Conservation (phyloP, 2,113 vertebrate species). For the Psophia crepitans region DNA sequence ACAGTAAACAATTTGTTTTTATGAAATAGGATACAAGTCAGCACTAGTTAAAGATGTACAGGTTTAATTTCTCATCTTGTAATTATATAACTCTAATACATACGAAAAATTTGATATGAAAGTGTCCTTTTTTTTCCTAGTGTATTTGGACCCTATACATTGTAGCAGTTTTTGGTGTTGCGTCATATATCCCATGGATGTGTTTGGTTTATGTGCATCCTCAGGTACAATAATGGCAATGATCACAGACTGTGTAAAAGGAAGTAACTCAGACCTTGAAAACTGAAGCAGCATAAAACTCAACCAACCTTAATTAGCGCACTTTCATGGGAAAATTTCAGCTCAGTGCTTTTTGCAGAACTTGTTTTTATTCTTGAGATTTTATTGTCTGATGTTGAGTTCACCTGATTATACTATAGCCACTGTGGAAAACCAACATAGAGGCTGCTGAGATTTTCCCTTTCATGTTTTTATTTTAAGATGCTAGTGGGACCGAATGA, state of each 20-base stretch:
- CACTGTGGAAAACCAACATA: not conserved
- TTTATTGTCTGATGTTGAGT: not conserved
- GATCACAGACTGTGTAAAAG: not conserved
- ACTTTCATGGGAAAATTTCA: not conserved
- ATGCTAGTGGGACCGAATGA: not conserved
- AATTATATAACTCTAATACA: not conserved
- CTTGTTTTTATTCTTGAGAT: not conserved
- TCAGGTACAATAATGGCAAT: not conserved
- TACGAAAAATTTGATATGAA: not conserved
- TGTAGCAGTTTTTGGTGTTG: not conserved
- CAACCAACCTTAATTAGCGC: not conserved
- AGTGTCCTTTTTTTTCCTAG: not conserved
- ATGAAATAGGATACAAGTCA: not conserved
- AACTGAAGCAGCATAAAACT: not conserved
- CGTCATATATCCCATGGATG: not conserved
- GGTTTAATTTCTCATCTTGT: not conserved
- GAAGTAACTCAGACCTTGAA: not conserved
- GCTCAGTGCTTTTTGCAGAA: not conserved
- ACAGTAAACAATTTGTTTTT: not conserved
- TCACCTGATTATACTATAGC: not conserved
- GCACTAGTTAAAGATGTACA: not conserved
- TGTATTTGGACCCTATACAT: not conserved
- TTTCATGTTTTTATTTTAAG: conserved; percentile 36
- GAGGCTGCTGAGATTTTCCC: not conserved
- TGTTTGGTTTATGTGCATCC: not conserved